Evolutionary conservation across 2,113 vertebrate species (phyloP).

Genomic region (Heteronetta atricapilla): DNA sequence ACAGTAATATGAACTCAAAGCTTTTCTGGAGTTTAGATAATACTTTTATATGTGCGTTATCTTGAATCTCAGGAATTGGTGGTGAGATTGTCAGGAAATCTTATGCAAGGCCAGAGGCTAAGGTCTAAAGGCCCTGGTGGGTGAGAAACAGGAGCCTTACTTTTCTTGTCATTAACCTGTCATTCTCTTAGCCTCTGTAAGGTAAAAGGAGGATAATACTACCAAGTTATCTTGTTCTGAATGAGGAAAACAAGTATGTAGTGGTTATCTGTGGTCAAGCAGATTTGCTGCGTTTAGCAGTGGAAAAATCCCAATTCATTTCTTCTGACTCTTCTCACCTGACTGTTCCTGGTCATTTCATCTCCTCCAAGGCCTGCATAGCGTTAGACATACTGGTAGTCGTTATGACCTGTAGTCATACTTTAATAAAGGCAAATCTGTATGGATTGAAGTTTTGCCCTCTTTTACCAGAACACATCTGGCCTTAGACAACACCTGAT

Average conservation of each 20-base stretch:
- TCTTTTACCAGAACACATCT: background rate
- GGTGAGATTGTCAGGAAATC: background rate
- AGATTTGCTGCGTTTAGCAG: background rate
- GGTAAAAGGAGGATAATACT: background rate
- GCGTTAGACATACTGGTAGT: background rate
- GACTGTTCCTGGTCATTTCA: background rate
- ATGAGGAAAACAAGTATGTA: background rate
- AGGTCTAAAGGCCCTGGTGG: background rate
- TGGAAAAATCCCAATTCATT: background rate
- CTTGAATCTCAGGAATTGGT: background rate
- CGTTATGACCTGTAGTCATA: background rate
- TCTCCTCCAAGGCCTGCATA: background rate
- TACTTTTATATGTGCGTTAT: fast-evolving
- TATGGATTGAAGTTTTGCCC: background rate
- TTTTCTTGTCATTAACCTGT: background rate
- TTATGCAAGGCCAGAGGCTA: background rate
- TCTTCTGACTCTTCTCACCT: background rate
- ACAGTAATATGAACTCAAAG: background rate
- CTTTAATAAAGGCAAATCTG: background rate
- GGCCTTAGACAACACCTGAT: background rate
- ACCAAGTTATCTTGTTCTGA: background rate
- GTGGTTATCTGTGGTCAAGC: background rate
- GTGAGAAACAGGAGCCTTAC: background rate
- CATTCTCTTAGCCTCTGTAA: background rate
- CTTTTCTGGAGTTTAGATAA: background rate